Conservation (phyloP, 2,113 vertebrate genomes). For the Mystacornis crossleyi region DNA sequence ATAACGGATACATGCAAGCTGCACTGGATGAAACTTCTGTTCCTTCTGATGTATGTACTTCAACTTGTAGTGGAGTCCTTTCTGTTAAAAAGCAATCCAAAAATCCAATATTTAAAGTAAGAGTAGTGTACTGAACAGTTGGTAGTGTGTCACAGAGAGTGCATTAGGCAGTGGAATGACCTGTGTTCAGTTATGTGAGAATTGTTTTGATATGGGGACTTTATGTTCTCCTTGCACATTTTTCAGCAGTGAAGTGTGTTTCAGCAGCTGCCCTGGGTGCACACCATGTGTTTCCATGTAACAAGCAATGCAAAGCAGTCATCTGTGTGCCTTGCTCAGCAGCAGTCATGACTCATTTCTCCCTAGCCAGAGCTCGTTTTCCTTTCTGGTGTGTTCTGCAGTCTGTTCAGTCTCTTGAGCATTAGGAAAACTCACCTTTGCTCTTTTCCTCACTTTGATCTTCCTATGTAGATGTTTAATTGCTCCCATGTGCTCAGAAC, state of each 20-base stretch:
- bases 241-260: neutral
- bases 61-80: neutral
- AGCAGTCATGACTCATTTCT: neutral
- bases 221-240: neutral
- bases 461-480: neutral
- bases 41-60: neutral
- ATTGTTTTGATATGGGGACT: neutral
- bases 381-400: neutral
- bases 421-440: neutral
- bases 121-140: neutral
- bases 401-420: neutral
- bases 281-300: neutral
- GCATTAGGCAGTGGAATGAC: neutral
- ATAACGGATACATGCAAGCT: neutral
- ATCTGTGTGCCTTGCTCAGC: neutral
- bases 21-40: neutral
- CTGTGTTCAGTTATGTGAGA: neutral
- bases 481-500: neutral
- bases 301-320: neutral
- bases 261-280: neutral
- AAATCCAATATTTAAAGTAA: neutral
- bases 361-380: neutral
- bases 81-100: neutral
- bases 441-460: neutral
- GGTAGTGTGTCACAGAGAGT: neutral